These are phyloP conservation scores for Caenorhabditis sp. DNA, from an alignment of 2,888 invertebrate genomes.

Conservation along the genomic window DNA sequence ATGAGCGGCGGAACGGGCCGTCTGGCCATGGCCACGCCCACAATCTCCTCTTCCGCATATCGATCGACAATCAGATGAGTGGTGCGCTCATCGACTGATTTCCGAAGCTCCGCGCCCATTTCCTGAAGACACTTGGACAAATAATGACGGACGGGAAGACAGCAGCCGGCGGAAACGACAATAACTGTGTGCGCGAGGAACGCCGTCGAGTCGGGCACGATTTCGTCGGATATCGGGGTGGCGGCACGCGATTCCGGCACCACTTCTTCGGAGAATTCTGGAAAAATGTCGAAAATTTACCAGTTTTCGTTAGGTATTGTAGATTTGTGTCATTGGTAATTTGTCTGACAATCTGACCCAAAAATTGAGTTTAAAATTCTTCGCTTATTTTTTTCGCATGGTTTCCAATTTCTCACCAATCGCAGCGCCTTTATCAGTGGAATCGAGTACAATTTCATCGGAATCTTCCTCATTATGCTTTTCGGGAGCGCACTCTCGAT, in stretches of 20 bases:
- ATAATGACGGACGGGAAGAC: slow-evolving; percentile 34
- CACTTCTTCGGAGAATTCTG: not conserved
- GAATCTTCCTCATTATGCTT: not conserved
- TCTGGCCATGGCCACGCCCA: slow-evolving; percentile 24
- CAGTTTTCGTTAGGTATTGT: too few species aligned
- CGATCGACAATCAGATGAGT: slow-evolving; percentile 55
- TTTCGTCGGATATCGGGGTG: slow-evolving; percentile 21
- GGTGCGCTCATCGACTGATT: slow-evolving; percentile 20
- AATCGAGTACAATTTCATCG: not conserved
- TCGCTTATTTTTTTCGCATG: too few species aligned
- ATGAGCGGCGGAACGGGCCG: slow-evolving; percentile 20
- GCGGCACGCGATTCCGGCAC: slow-evolving; percentile 15
- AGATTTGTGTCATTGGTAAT: too few species aligned
- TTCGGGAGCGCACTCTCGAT: slow-evolving; percentile 26
- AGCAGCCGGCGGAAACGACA: slow-evolving; percentile 53
- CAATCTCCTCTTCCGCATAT: slow-evolving; percentile 33
- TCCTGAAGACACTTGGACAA: slow-evolving; percentile 32
- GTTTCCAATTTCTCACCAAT: too few species aligned
- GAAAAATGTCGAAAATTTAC: too few species aligned
- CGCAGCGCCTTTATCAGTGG: too few species aligned
- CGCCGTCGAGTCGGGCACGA: slow-evolving; percentile 32
- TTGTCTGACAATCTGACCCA: too few species aligned
- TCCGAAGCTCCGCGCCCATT: slow-evolving; percentile 44
- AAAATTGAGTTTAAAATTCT: too few species aligned
- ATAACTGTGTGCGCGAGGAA: slow-evolving; percentile 14